Base-by-base conservation (phyloP, 2,797 vertebrate genomes). In the Acridotheres tristis region DNA sequence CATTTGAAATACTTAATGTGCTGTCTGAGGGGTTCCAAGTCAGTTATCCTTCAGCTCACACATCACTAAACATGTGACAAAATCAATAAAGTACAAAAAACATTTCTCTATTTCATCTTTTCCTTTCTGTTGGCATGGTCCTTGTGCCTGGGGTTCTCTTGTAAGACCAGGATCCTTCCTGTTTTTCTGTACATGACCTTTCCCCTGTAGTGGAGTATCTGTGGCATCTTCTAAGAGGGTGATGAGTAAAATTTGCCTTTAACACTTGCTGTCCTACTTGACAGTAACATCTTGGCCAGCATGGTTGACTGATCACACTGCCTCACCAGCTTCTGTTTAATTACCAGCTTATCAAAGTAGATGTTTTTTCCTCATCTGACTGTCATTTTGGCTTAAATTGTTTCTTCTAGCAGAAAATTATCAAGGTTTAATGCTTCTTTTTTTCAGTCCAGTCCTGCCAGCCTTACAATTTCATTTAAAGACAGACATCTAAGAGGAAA, bases 381-480 rank as follows among this genome's bases (percentile, higher is more conserved):
- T 91, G 90, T 85, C 26, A 3, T 86, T 96, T 90, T 90, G 30
- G 62, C 86, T 92, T 84, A 82, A 89, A 86, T 74, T 94, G 77
- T 94, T 94, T 95, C 80, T 94, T 94, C 86, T 85, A 92, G 84
- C 71, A 87, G 88, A 96, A 96, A 90, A 95, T 93, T 67, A 87
- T 88, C 63, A n/a, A 79, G 67, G 21, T 76, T 95, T 96, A 90
- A 51, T 95, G 74, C 36, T 59, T 84, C 51, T 87, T 95, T 90
- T 93, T 88, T 93, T 84, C 59, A 73, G 67, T 84, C 32, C 53
- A 53, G 27, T 94, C 32, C 74, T 94, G 43, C 55, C 55, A 90
- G 34, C 45, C 80, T 89, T 91, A 90, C 47, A 90, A 76, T 94
- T 88, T 67, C 23, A 63, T 94, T 94, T 93, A 73, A 91, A 93